Evolutionary conservation across 2,797 vertebrate species (phyloP), one percentile per base, ranked within the genome.

Genomic region (Smutsia gigantea): DNA sequence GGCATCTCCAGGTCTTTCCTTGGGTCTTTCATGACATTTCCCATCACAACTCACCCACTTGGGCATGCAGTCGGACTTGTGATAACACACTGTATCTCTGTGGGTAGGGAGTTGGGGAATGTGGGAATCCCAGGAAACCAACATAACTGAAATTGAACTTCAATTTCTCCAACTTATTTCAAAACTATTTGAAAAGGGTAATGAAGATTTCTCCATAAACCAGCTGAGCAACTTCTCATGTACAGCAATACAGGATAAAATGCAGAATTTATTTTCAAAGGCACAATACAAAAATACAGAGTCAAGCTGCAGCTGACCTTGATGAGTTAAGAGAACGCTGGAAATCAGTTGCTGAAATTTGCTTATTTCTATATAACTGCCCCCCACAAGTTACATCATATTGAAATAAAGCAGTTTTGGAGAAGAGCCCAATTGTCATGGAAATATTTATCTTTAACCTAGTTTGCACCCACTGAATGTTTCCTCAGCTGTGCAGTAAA

Each of bases 261-360:
- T 5, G 81, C 21, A 93, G 85, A 88, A 85, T 59, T 94, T 78
- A 39, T 46, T 88, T 92, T 85, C 71, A 69, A 84, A 94, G n/a
- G 69, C 55, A 93, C 72, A 83, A 87, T 69, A 83, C 31, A 90
- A 90, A 96, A 97, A 64, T 12, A 63, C 10, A 66, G 66, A 59
- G 21, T 96, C 77, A 91, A 78, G 79, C 55, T 72, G 81, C 89
- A 83, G 79, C 57, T 90, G 96, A 94, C 89, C 93, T 88, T 96
- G 95, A 93, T 91, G 57, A 85, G 19, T 72, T 64, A 78, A 82
- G 66, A 83, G n/a, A 92, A 96, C 18, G 18, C 61, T 53, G 34
- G 39, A 92, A 93, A 97, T 84, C 29, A 64, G 64, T 34, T 88
- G 46, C 77, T 93, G 31, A 93, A 82, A 94, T 94, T 72, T 82